Evolutionary conservation across 2,113 vertebrate genomes (phyloP), one percentile per base, ranked within the genome.

Genomic region (Tragelaphus buxtoni): DNA sequence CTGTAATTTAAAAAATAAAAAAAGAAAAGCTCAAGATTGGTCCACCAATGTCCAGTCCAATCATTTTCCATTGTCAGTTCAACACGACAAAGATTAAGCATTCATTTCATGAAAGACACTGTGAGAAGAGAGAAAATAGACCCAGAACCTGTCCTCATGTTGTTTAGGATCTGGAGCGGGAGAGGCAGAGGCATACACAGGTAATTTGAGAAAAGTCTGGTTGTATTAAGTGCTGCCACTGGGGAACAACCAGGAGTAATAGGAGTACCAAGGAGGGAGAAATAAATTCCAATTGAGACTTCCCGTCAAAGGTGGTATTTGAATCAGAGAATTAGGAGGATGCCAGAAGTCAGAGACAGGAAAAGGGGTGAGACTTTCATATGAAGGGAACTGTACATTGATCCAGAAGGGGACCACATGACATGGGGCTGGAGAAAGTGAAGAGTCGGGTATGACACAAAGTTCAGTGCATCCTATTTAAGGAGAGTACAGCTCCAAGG

Each of bases 1-100:
- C 20, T 28, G 3, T 7, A 61, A 16, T 28, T 20, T 3, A 10
- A 49, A 32, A 79, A 17, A 30, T 28, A 16, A 45, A 2, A 24
- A 35, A 61, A 96, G 81, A 82, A 93, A 91, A 77, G 9, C 39
- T 86, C 55, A 79, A 65, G 80, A 51, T 5, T 42, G 24, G 32
- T 26, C 72, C 47, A 39, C 12, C 28, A 17, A 7, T 53, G 39
- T 22, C 55, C 39, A 47, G 7, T 7, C 26, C 65, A n/a, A 58
- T 47, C 79, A 9, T n/a, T 90, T 88, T 55, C 47, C 42, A 60
- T 60, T 76, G 58, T 92, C 26, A 49, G 1, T 58, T 79, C 58
- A 61, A 17, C 16, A 9, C 35, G 28, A 17, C 26, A 53, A 61
- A 87, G 12, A 28, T 20, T 13, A 24, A 45, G 5, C 51, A 81